Evolutionary conservation across 2,113 vertebrate genomes (phyloP).

Genomic region (Thamnophis sirtalis): DNA sequence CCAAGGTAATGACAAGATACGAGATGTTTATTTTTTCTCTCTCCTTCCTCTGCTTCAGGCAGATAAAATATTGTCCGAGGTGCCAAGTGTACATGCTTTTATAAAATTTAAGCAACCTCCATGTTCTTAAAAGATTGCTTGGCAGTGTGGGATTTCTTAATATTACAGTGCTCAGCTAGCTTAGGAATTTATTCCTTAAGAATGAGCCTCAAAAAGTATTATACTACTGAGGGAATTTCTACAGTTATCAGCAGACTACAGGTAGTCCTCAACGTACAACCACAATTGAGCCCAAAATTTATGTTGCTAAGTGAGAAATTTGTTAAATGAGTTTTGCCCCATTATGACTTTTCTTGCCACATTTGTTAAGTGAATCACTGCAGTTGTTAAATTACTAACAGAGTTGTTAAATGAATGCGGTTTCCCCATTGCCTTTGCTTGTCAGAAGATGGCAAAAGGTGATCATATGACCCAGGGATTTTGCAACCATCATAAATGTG

Average conservation of each 20-base stretch:
- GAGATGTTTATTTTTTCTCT: neutral
- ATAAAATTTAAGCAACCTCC: neutral
- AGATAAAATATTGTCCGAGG: neutral
- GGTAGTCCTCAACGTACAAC: too few relatives aligned
- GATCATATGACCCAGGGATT: too few relatives aligned
- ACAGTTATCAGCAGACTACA: neutral
- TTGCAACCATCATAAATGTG: too few relatives aligned
- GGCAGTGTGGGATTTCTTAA: neutral
- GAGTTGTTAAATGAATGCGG: too few relatives aligned
- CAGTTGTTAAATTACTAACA: too few relatives aligned
- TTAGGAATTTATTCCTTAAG: neutral
- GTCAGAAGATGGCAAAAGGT: too few relatives aligned
- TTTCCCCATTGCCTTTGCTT: too few relatives aligned
- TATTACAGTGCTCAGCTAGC: neutral
- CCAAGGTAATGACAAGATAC: conserved; percentile 72
- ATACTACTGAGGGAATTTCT: neutral
- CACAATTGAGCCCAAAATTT: too few relatives aligned
- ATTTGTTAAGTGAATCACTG: too few relatives aligned
- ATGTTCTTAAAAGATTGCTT: neutral
- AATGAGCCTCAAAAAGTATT: neutral
- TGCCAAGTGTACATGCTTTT: neutral
- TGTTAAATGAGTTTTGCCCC: too few relatives aligned
- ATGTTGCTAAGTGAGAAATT: too few relatives aligned
- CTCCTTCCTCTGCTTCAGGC: neutral
- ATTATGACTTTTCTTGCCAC: too few relatives aligned